phyloP scores from a whole-genome alignment of 2,888 invertebrate genomes.

The Dryomyza anilis region DNA sequence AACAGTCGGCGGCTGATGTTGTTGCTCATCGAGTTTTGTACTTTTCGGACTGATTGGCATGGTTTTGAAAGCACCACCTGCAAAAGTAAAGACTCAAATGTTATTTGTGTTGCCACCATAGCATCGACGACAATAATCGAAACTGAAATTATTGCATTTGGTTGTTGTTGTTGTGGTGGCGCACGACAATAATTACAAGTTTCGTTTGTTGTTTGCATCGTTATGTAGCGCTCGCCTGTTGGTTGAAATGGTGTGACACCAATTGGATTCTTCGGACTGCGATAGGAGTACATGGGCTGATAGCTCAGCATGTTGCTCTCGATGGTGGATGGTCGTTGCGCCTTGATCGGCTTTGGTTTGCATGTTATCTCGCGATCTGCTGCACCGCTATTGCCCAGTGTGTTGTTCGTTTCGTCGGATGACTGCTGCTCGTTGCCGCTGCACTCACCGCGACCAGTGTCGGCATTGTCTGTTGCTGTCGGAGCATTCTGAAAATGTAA shows the following conservation, averaged over 20 bases:
- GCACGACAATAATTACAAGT: slow-evolving; percentile 13
- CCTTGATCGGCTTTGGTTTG: slow-evolving; percentile 90
- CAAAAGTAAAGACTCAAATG: not conserved
- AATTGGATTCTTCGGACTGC: slow-evolving; percentile 77
- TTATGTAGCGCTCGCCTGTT: slow-evolving; percentile 64
- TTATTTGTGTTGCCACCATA: too few relatives aligned
- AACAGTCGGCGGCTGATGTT: slow-evolving; percentile 33
- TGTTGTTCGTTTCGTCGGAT: slow-evolving; percentile 32
- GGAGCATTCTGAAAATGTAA: slow-evolving; percentile 27
- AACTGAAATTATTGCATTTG: slow-evolving; percentile 10
- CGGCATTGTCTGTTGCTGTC: not conserved
- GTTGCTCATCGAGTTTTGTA: slow-evolving; percentile 48
- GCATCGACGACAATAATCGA: slow-evolving; percentile 2
- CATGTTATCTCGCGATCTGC: slow-evolving; percentile 75
- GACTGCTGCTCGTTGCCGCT: slow-evolving; percentile 6
- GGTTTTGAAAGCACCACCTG: slow-evolving; percentile 89
- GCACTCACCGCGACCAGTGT: slow-evolving; percentile 12
- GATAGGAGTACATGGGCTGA: slow-evolving; percentile 65
- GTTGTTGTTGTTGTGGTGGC: not conserved
- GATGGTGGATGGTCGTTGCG: slow-evolving; percentile 64
- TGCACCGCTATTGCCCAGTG: too few relatives aligned
- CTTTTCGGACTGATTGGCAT: slow-evolving; percentile 70
- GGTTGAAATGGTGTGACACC: slow-evolving; percentile 90
- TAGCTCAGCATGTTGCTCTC: slow-evolving; percentile 62
- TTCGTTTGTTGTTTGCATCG: slow-evolving; percentile 15